Percentiles rank a stretch among this genome's conserved stretches.
phyloP scores from a whole-genome alignment of 2,113 vertebrate species.

The Daboia siamensis region DNA sequence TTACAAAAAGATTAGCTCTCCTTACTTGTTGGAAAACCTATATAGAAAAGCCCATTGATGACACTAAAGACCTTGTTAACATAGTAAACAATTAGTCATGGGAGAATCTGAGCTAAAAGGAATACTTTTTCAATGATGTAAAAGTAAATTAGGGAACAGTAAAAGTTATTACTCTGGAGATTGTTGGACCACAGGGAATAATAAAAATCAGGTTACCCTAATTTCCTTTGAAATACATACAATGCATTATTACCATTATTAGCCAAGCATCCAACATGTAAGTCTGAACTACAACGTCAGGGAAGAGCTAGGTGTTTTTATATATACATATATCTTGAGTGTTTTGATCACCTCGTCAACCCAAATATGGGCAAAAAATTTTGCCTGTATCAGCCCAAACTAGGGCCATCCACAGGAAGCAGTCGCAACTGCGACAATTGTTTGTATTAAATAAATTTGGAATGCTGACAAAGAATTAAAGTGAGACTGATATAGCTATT shows the following conservation, averaged over 20 bases:
- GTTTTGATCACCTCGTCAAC: too few relatives aligned
- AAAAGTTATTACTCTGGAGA: constrained; percentile 70
- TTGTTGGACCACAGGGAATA: constrained; percentile 68
- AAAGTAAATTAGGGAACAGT: constrained; percentile 66
- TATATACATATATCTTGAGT: too few relatives aligned
- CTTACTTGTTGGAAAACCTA: constrained; percentile 56
- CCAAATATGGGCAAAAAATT: too few relatives aligned
- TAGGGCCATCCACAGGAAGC: too few relatives aligned
- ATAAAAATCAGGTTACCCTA: constrained; percentile 75
- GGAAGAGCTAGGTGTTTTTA: neutral
- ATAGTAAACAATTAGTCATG: constrained; percentile 52
- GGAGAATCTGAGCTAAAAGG: constrained; percentile 65
- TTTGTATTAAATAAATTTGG: too few relatives aligned
- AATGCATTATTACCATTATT: constrained; percentile 77
- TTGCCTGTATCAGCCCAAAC: too few relatives aligned
- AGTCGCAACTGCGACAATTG: too few relatives aligned
- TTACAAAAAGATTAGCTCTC: constrained; percentile 72
- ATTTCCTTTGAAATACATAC: constrained; percentile 79
- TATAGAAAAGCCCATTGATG: constrained; percentile 60
- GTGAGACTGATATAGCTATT: too few relatives aligned
- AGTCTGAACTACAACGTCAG: constrained; percentile 53
- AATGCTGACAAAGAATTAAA: too few relatives aligned
- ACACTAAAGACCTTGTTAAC: constrained; percentile 53
- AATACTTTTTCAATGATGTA: constrained; percentile 74
- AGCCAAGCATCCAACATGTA: constrained; percentile 59